Conservation (phyloP, 2,113 vertebrate species). For the Epinephelus moara region DNA sequence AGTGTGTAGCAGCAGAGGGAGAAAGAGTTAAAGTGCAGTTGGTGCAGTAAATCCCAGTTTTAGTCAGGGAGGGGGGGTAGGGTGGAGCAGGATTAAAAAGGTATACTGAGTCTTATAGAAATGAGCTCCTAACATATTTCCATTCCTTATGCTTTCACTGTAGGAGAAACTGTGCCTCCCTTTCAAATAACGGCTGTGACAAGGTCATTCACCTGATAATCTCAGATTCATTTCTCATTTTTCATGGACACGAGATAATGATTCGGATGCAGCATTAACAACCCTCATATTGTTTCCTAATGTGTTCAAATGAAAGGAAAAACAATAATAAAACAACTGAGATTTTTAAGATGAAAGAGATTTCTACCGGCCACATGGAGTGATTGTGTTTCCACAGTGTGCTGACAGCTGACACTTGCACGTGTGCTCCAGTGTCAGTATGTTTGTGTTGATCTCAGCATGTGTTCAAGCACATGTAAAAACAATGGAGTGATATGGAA, state of each 20-base stretch:
- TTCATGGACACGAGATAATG: not conserved
- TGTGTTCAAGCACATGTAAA: slow-evolving; percentile 43
- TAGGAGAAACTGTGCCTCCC: slow-evolving; percentile 5
- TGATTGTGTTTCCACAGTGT: slow-evolving; percentile 17
- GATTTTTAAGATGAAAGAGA: not conserved
- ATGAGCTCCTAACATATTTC: slow-evolving; percentile 61
- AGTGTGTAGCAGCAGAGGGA: slow-evolving; percentile 35
- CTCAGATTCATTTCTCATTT: not conserved
- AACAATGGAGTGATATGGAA: slow-evolving; percentile 14
- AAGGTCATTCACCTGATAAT: slow-evolving; percentile 44
- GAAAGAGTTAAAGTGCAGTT: slow-evolving; percentile 56
- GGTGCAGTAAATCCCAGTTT: slow-evolving; percentile 65
- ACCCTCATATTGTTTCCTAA: not conserved
- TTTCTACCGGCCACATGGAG: not conserved
- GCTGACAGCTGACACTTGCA: slow-evolving; percentile 57
- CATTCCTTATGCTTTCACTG: slow-evolving; percentile 39
- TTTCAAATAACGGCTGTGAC: slow-evolving; percentile 3
- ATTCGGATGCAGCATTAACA: not conserved
- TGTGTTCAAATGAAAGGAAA: not conserved
- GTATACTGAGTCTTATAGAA: slow-evolving; percentile 62
- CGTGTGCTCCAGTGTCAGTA: slow-evolving; percentile 17
- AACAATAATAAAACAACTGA: not conserved
- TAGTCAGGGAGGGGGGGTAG: slow-evolving; percentile 34
- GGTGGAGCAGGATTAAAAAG: slow-evolving; percentile 65
- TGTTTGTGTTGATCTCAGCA: slow-evolving; percentile 57